A percentile compares a stretch with the other conserved stretches of the same genome.
These are phyloP conservation scores for Anthoscopus minutus DNA, from an alignment of 2,113 vertebrate genomes.

Conservation along the genomic window DNA sequence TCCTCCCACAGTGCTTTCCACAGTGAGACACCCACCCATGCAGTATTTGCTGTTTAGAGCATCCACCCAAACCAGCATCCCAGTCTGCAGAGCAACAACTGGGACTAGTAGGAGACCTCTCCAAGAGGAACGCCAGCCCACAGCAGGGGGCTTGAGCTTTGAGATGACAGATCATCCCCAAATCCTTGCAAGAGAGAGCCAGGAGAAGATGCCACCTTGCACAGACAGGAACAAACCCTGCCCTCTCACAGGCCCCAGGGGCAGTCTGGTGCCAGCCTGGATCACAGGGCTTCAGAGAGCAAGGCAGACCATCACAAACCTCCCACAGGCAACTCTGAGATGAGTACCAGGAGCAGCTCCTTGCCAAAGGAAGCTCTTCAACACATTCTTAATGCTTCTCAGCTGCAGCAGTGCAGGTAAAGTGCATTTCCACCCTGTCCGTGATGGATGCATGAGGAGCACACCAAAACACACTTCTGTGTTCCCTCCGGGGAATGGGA, in stretches of 20 bases:
- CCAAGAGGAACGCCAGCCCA: background rate
- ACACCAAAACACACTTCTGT: background rate
- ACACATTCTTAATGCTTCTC: background rate
- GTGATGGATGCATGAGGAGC: fast-evolving
- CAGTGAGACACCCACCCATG: background rate
- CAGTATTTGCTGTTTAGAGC: background rate
- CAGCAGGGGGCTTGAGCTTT: background rate
- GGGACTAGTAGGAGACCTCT: background rate
- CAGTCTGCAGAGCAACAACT: background rate
- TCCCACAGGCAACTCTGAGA: no score
- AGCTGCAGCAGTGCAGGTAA: background rate
- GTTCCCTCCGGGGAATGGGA: background rate
- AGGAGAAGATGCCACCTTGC: background rate
- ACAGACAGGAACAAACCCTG: background rate
- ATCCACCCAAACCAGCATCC: background rate
- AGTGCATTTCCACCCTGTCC: background rate
- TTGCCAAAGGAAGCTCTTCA: background rate
- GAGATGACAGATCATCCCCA: background rate
- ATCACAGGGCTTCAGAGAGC: fast-evolving
- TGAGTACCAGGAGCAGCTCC: background rate
- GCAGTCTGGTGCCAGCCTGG: background rate
- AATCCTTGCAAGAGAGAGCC: background rate
- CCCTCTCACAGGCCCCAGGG: background rate
- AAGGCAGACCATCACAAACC: background rate
- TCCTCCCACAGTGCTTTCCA: background rate